Evolutionary conservation across 2,888 invertebrate genomes (phyloP).

Genomic region (Lysandra coridon): DNA sequence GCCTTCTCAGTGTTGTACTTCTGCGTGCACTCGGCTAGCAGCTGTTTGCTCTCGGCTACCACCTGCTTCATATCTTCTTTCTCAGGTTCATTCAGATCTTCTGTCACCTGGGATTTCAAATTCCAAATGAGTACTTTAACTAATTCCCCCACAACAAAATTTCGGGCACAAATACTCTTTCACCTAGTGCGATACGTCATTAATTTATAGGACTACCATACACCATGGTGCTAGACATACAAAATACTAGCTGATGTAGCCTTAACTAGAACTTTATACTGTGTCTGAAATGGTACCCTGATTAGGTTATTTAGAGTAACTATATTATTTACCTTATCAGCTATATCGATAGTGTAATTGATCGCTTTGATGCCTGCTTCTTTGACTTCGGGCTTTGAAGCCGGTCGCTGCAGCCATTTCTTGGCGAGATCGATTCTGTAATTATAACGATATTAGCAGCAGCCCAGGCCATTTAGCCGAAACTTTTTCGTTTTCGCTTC

Average conservation of each 20-base stretch:
- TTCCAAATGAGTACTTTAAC: background rate
- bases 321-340: constrained; percentile 53
- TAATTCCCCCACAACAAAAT: no score
- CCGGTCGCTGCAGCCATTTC: constrained; percentile 59
- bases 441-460: constrained; percentile 2
- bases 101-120: constrained; percentile 49
- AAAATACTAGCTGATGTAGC: background rate
- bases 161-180: no score
- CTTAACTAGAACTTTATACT: background rate
- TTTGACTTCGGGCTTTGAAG: constrained; percentile 53
- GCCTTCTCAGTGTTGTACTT: constrained; percentile 60
- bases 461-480: no score
- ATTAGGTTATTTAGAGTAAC: background rate
- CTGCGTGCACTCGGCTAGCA: constrained; percentile 52
- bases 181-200: no score
- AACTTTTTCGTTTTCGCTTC: no score
- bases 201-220: no score
- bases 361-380: constrained; percentile 56
- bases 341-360: constrained; percentile 55
- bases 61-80: constrained; percentile 59
- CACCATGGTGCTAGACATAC: no score
- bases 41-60: constrained; percentile 54
- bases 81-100: constrained; percentile 56
- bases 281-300: background rate
- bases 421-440: constrained; percentile 60